Evolutionary conservation across 2,797 vertebrate species (phyloP), one percentile per base, ranked within the genome.

Genomic region (Argentina silus): DNA sequence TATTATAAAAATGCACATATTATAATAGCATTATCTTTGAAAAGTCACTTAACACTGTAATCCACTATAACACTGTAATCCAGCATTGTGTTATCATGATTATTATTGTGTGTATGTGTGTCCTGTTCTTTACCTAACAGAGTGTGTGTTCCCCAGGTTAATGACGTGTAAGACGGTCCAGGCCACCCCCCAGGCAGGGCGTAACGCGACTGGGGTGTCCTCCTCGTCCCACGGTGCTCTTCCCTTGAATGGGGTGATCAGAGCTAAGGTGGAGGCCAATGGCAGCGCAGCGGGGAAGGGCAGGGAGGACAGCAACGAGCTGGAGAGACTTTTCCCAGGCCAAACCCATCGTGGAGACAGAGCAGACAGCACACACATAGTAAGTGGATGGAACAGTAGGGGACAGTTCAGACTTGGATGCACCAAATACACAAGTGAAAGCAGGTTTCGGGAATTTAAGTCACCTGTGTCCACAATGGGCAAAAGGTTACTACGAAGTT

Each of bases 151-250:
- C 78, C 73, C 21, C 83, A 99, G 97, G 91, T 90, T 98, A 85
- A 94, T 97, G 92, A 94, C 96, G 90, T 99, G 97, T 88, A 98
- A 98, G 88, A 95, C 95, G 0, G 93, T 95, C 71, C 96, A 96
- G 88, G 95, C 96, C 64, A 95, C 95, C 43, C 95, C 96, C 0
- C 97, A 96, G 89, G 92, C 91, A 2, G 90, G 93, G 6, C 91
- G 92, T 69, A 83, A 86, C 5, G 72, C 62, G 0, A 85, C 91
- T 83, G 84, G 88, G 67, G 93, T 91, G 67, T 92, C 93, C 42
- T 89, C 90, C 23, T 90, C 91, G 60, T 93, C 90, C 80, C 94
- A 91, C 70, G 88, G 94, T 0, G 79, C 93, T 61, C 83, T 92
- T 1, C 79, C 91, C 68, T 91, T 94, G 75, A 97, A 96, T 0